A percentile compares a stretch with the other conserved stretches of the same genome.
Evolutionary conservation across 2,113 vertebrate species (phyloP).

Genomic region (Syngnathoides biaculeatus): DNA sequence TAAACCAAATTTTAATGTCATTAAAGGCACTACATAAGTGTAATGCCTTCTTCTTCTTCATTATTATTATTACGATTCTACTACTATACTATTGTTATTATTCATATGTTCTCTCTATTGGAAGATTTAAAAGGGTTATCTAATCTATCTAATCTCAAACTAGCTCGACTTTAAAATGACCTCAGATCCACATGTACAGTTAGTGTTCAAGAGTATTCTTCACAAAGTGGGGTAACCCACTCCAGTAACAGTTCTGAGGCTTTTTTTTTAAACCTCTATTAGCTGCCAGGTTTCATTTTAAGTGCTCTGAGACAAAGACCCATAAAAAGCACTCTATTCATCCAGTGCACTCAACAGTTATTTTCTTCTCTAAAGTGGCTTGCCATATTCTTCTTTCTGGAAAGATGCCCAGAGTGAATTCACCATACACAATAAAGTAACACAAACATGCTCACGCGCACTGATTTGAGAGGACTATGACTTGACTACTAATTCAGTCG

Average conservation of each 20-base stretch:
- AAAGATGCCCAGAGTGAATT: conserved; percentile 13
- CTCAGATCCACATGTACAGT: conserved; percentile 2
- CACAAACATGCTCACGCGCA: neutral
- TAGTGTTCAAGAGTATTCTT: neutral
- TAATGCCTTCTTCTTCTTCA: no score
- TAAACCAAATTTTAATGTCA: no score
- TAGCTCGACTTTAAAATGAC: neutral
- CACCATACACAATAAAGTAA: conserved; percentile 8
- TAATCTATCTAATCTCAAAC: neutral
- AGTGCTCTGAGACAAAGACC: conserved; percentile 41
- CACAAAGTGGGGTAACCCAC: conserved; percentile 6
- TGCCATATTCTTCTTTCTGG: conserved; percentile 24
- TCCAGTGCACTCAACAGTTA: conserved; percentile 10
- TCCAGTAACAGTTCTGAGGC: conserved; percentile 21
- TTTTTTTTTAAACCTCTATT: conserved; percentile 31
- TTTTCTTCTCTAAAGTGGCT: conserved; percentile 23
- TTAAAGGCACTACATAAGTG: no score
- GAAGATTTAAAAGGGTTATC: neutral
- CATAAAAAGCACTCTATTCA: conserved; percentile 38
- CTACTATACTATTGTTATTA: no score
- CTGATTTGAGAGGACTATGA: no score
- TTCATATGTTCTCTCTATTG: no score
- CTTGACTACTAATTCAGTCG: conserved; percentile 17
- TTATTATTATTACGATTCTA: no score
- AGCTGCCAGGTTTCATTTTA: conserved; percentile 33